Percentiles rank a stretch among this genome's conserved stretches.
phyloP scores from a whole-genome alignment of 2,797 vertebrate species.

The Clamator glandarius region DNA sequence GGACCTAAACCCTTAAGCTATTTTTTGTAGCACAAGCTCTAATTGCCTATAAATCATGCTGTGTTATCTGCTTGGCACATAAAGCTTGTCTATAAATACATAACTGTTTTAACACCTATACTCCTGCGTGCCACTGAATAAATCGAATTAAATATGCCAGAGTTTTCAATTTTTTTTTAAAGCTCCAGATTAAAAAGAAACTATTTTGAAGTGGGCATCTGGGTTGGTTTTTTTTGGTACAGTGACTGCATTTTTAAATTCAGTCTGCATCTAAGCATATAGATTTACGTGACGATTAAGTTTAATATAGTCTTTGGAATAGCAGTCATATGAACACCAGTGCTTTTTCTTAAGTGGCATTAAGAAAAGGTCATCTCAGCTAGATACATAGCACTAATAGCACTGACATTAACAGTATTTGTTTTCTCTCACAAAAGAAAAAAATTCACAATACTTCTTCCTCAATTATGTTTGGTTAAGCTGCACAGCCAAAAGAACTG shows the following conservation, averaged over 20 bases:
- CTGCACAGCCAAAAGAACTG: background rate
- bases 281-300: background rate
- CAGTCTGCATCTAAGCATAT: background rate
- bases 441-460: background rate
- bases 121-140: background rate
- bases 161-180: background rate
- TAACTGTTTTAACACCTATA: background rate
- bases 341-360: background rate
- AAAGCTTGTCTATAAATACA: conserved; percentile 35
- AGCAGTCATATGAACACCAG: background rate
- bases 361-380: background rate
- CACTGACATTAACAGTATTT: background rate
- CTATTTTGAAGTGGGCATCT: background rate
- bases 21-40: background rate
- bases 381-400: background rate
- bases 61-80: background rate
- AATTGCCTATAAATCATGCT: conserved; percentile 20
- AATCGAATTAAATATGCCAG: background rate
- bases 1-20: background rate
- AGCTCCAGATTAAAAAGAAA: background rate
- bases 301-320: background rate
- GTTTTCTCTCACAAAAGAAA: background rate
- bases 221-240: background rate
- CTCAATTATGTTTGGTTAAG: background rate
- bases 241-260: background rate